Conservation (phyloP, 2,797 vertebrate genomes). For the Coreius guichenoti region DNA sequence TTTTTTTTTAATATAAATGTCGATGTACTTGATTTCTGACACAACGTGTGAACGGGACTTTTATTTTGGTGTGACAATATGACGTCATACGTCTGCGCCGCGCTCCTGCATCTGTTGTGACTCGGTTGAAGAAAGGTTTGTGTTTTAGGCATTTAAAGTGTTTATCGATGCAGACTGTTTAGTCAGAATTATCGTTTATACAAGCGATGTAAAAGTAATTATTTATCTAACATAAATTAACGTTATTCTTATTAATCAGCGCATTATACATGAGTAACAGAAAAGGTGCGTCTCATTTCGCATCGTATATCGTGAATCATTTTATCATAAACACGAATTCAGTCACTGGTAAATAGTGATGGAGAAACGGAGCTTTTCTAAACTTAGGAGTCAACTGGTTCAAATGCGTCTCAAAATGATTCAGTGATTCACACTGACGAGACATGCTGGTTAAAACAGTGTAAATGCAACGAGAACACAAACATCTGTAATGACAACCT, state of each 20-base stretch:
- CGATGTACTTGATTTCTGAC: too few relatives aligned
- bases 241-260: not conserved
- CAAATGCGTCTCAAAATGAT: not conserved
- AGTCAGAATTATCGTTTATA: too few relatives aligned
- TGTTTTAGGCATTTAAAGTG: not conserved
- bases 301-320: not conserved
- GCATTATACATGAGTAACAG: not conserved
- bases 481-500: not conserved
- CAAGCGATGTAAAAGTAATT: not conserved
- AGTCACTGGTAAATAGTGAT: not conserved
- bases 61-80: not conserved
- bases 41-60: not conserved
- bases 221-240: not conserved
- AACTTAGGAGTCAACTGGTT: not conserved
- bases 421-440: not conserved
- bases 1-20: too few relatives aligned
- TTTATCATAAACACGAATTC: not conserved
- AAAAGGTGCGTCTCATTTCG: not conserved
- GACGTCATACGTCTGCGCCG: not conserved
- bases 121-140: not conserved
- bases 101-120: not conserved
- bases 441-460: not conserved
- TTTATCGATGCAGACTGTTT: not conserved
- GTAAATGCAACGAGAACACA: not conserved
- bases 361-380: too few relatives aligned